Conservation (phyloP, 1,140 invertebrate species). For the Liolophura sinensis region DNA sequence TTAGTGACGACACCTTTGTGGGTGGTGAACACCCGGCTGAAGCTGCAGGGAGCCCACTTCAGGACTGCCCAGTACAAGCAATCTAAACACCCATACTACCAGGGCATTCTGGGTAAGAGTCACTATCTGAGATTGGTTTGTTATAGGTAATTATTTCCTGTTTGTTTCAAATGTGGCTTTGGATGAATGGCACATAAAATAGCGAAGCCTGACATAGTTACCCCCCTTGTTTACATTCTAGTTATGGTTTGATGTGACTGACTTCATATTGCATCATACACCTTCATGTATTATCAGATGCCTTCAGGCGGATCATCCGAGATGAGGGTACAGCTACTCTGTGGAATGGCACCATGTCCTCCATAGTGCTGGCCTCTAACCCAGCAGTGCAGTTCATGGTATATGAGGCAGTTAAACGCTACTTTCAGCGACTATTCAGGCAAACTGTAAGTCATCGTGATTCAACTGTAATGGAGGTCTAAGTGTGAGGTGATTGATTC, state of each 20-base stretch:
- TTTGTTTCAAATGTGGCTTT: too few species aligned
- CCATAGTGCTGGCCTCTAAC: slow-evolving; percentile 82
- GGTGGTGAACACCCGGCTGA: slow-evolving; percentile 88
- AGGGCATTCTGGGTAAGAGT: slow-evolving; percentile 62
- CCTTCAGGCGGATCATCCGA: slow-evolving; percentile 67
- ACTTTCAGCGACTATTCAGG: slow-evolving; percentile 39
- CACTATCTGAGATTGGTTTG: background rate
- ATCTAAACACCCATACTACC: slow-evolving; percentile 49
- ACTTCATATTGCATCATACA: background rate
- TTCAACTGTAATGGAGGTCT: too few species aligned
- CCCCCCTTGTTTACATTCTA: too few species aligned
- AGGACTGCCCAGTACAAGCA: slow-evolving; percentile 36
- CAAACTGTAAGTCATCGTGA: slow-evolving; percentile 27
- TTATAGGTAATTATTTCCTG: background rate
- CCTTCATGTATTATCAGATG: slow-evolving; percentile 61
- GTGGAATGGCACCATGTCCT: slow-evolving; percentile 82
- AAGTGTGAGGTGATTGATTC: too few species aligned
- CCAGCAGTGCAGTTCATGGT: slow-evolving; percentile 91
- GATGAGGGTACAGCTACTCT: slow-evolving; percentile 73
- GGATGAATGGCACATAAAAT: too few species aligned
- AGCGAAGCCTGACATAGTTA: too few species aligned
- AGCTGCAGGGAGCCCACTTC: slow-evolving; percentile 68
- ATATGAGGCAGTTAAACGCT: slow-evolving; percentile 82
- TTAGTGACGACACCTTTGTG: slow-evolving; percentile 83
- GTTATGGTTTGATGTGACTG: background rate